phyloP scores from a whole-genome alignment of 2,797 vertebrate genomes.

The Lemur catta region DNA sequence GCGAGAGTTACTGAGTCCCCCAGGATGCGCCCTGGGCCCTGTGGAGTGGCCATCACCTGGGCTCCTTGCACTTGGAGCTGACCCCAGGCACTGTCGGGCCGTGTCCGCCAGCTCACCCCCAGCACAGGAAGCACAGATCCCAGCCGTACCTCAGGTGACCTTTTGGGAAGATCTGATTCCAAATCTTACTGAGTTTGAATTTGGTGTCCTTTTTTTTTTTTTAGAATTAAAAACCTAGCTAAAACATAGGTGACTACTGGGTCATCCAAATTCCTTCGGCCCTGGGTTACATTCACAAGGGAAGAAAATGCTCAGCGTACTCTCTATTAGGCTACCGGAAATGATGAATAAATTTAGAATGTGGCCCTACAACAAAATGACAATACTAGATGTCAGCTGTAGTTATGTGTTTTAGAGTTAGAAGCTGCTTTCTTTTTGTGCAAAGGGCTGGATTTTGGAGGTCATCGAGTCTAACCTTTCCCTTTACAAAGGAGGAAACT shows the following conservation, averaged over 20 bases:
- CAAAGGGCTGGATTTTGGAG: neutral
- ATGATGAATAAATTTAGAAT: neutral
- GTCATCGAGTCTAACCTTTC: neutral
- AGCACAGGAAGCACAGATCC: neutral
- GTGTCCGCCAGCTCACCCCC: neutral
- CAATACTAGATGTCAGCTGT: neutral
- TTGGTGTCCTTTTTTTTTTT: neutral
- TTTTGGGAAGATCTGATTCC: neutral
- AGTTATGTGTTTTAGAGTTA: neutral
- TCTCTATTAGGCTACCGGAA: neutral
- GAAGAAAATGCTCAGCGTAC: neutral
- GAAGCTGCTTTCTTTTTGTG: neutral
- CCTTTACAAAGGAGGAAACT: neutral
- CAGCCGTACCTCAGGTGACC: neutral
- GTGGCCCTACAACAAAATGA: neutral
- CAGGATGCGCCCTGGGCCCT: rapidly evolving
- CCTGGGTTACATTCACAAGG: neutral
- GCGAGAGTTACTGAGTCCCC: neutral
- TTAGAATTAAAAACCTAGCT: slow-evolving; percentile 2
- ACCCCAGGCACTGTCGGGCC: neutral
- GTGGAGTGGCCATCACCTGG: neutral
- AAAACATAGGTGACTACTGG: neutral
- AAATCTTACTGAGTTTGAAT: neutral
- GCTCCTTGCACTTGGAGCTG: neutral
- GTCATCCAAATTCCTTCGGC: neutral